These are phyloP conservation scores for Leptocoma aspasia DNA, from an alignment of 2,113 vertebrate genomes.

Conservation along the genomic window DNA sequence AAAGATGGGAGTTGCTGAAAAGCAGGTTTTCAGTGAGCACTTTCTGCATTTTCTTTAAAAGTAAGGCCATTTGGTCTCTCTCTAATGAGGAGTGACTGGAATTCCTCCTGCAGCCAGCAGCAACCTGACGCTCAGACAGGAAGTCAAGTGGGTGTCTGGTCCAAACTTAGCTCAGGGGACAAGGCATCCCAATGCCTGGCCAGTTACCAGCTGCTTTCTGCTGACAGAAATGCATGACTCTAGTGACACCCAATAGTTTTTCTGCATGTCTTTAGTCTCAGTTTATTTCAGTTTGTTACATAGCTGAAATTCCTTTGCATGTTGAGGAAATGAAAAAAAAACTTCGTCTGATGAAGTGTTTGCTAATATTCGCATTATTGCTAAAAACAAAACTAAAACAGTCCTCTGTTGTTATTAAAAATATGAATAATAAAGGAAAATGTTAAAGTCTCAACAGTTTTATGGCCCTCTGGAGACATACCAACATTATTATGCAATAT, in stretches of 20 bases:
- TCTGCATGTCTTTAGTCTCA: neutral
- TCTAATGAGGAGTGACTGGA: neutral
- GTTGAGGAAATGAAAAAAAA: neutral
- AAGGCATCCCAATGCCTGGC: slow-evolving; percentile 9
- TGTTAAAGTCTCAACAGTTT: neutral
- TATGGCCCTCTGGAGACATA: neutral
- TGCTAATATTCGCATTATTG: neutral
- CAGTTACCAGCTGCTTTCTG: neutral
- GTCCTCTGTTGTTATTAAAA: neutral
- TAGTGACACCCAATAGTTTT: neutral
- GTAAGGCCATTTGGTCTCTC: neutral
- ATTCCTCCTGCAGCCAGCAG: neutral
- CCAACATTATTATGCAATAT: neutral
- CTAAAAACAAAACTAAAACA: neutral
- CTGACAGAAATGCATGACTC: neutral
- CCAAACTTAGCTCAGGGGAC: slow-evolving; percentile 14
- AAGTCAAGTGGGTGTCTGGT: slow-evolving; percentile 21
- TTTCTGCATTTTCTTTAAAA: neutral
- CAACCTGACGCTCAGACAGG: neutral
- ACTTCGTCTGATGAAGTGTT: neutral
- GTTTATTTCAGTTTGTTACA: neutral
- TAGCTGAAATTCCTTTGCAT: neutral
- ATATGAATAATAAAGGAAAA: neutral
- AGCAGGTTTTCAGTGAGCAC: neutral
- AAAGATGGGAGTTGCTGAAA: neutral